Evolutionary conservation across 2,888 invertebrate genomes (phyloP).

Genomic region (Drosophila austrosaltans): DNA sequence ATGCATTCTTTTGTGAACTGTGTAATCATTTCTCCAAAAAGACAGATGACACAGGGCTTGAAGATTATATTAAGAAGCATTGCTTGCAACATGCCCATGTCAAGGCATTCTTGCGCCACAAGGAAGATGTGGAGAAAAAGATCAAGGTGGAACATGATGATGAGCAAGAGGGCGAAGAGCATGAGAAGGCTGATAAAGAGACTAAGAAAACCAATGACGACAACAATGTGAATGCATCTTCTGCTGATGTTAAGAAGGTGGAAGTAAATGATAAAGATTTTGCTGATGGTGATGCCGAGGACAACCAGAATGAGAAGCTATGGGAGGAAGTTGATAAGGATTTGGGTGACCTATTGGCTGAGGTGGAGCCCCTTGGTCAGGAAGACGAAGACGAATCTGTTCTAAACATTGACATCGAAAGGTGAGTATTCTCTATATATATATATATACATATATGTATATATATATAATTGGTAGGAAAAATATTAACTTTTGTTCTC

Average conservation of each 20-base stretch:
- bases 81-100: conserved; percentile 91
- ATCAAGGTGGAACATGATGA: conserved; percentile 77
- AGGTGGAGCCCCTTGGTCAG: conserved; percentile 87
- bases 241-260: conserved; percentile 80
- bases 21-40: conserved; percentile 90
- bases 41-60: conserved; percentile 85
- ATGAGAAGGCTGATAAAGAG: conserved; percentile 83
- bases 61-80: conserved; percentile 88
- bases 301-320: conserved; percentile 87
- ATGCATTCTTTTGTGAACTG: conserved; percentile 91
- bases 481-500: conserved; percentile 20
- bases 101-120: conserved; percentile 90
- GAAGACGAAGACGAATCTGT: conserved; percentile 87
- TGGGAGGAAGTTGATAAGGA: conserved; percentile 94
- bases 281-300: conserved; percentile 70
- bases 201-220: conserved; percentile 84
- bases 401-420: conserved; percentile 84
- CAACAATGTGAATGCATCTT: conserved; percentile 86
- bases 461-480: not conserved
- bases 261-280: conserved; percentile 88
- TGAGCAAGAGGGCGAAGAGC: conserved; percentile 84
- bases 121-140: conserved; percentile 90
- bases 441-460: too few relatives aligned
- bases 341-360: conserved; percentile 89
- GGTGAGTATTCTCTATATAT: conserved; percentile 80